Conservation (phyloP, 64 coral and sea anemone species). For the Exaiptasia diaphana region DNA sequence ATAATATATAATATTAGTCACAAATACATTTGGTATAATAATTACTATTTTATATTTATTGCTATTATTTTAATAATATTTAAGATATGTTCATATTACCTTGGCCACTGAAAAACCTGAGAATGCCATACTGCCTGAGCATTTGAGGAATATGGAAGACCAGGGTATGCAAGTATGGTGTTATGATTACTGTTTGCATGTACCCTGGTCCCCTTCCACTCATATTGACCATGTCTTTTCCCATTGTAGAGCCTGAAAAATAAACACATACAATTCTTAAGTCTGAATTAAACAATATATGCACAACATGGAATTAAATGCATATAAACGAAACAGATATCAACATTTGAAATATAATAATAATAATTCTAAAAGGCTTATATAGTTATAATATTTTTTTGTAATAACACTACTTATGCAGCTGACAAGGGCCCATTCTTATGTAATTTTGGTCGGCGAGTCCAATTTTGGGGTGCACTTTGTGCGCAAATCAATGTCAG, state of each 20-base stretch:
- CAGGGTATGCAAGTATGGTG: conserved; percentile 28
- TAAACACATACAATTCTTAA: background rate
- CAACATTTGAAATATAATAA: too few species aligned
- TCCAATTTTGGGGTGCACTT: too few species aligned
- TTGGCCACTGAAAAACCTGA: conserved; percentile 47
- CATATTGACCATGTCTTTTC: conserved; percentile 28
- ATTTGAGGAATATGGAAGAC: conserved; percentile 24
- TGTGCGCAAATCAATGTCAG: too few species aligned
- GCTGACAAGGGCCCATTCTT: too few species aligned
- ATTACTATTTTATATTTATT: conserved; percentile 2
- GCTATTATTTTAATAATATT: background rate
- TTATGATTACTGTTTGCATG: conserved; percentile 17
- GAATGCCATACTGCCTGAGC: background rate
- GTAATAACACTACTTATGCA: too few species aligned
- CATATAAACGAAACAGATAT: too few species aligned
- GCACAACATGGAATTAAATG: too few species aligned
- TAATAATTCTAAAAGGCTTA: too few species aligned
- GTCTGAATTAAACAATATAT: too few species aligned
- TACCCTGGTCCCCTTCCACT: background rate
- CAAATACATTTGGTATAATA: background rate
- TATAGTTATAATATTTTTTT: too few species aligned
- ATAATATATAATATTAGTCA: background rate
- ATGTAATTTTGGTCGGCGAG: too few species aligned
- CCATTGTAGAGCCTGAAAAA: conserved; percentile 7
- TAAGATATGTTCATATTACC: conserved; percentile 9